Percentiles rank a stretch among this genome's conserved stretches.
These are phyloP conservation scores for Trachelus troglodyta DNA, from an alignment of 2,888 invertebrate species.

Conservation along the genomic window DNA sequence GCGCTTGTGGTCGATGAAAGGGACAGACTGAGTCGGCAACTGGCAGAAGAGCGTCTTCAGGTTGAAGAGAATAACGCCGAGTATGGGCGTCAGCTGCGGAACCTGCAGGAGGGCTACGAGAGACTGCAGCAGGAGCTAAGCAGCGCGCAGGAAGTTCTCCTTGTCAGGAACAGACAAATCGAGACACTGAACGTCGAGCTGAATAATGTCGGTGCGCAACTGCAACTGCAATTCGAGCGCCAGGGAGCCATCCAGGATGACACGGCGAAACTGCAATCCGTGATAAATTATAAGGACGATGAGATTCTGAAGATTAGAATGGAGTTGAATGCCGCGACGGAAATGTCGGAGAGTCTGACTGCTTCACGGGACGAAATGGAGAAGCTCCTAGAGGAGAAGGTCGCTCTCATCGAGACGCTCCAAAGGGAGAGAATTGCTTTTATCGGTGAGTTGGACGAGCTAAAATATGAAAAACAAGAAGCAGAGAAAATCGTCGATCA, in stretches of 20 bases:
- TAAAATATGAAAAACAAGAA: slow-evolving; percentile 11
- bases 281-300: slow-evolving; percentile 6
- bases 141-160: slow-evolving; percentile 19
- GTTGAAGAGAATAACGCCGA: slow-evolving; percentile 23
- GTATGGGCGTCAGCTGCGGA: slow-evolving; percentile 19
- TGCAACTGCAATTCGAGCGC: slow-evolving; percentile 27
- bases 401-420: neutral
- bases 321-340: slow-evolving; percentile 17
- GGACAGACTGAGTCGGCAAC: slow-evolving; percentile 23
- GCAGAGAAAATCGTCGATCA: slow-evolving; percentile 23
- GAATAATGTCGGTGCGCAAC: slow-evolving; percentile 25
- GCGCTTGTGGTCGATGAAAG: slow-evolving; percentile 27
- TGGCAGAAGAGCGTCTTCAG: slow-evolving; percentile 28
- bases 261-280: neutral
- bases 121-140: slow-evolving; percentile 27
- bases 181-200: slow-evolving; percentile 33
- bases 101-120: slow-evolving; percentile 20
- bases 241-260: neutral
- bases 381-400: neutral
- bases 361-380: neutral
- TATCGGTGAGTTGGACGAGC: slow-evolving; percentile 16
- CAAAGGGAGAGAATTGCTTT: neutral
- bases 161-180: slow-evolving; percentile 31
- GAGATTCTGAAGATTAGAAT: slow-evolving; percentile 39
- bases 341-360: neutral